These are phyloP conservation scores for Pomatostomus ruficeps DNA, from an alignment of 2,113 vertebrate genomes.

Conservation along the genomic window DNA sequence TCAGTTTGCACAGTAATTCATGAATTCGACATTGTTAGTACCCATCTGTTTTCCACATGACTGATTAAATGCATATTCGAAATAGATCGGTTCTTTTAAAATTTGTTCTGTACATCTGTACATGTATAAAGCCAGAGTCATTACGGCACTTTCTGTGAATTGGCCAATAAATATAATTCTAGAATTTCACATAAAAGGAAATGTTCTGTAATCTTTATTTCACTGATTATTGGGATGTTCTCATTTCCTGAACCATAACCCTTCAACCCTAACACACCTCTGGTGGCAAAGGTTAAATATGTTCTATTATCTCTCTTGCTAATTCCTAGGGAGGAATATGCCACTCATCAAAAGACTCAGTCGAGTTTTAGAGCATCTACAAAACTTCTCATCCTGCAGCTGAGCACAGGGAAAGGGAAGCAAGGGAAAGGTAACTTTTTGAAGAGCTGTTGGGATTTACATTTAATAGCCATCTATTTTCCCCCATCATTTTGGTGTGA, in stretches of 20 bases:
- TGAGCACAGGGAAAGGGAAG: neutral
- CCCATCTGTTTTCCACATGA: slow-evolving; percentile 51
- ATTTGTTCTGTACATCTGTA: slow-evolving; percentile 67
- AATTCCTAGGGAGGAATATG: neutral
- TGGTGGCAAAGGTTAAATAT: neutral
- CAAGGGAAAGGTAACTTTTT: neutral
- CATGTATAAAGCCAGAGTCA: slow-evolving; percentile 65
- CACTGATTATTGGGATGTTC: neutral
- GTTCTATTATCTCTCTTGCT: neutral
- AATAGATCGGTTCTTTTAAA: slow-evolving; percentile 67
- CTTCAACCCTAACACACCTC: neutral
- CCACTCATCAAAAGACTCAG: neutral
- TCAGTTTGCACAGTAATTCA: slow-evolving; percentile 43
- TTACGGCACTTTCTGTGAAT: slow-evolving; percentile 90
- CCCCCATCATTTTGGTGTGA: neutral
- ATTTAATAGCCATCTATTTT: neutral
- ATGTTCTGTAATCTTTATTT: slow-evolving; percentile 41
- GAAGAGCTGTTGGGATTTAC: neutral
- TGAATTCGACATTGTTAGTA: slow-evolving; percentile 51
- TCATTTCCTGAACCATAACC: neutral
- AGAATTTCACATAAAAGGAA: slow-evolving; percentile 80
- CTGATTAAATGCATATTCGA: slow-evolving; percentile 62
- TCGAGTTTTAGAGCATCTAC: neutral
- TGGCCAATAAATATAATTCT: slow-evolving; percentile 95
- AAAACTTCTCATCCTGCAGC: neutral